Base-by-base conservation (phyloP, 2,888 invertebrate genomes). In the Priocnemis perturbator region DNA sequence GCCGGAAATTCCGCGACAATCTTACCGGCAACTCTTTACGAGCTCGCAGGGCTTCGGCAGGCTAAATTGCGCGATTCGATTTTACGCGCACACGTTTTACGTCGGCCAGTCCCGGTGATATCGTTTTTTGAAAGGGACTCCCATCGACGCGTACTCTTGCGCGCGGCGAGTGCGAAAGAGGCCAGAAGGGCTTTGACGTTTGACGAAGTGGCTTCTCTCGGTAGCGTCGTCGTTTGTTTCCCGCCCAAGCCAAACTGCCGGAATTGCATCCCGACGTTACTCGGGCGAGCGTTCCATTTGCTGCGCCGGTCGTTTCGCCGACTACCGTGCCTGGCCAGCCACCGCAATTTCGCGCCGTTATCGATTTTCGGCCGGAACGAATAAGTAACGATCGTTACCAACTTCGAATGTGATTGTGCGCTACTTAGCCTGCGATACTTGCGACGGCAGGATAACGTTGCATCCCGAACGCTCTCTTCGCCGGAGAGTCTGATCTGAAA, bases 211-310 rank as follows among this genome's bases (percentile, higher is more conserved):
- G 60, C 56, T 60, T 21, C 60, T 59, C n/a, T 53, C 4, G 11
- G n/a, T n/a, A 45, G 59, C 48, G 60, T 53, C 58, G 53, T 59
- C 30, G 48, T 59, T 60, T 65, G 59, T 65, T 65, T 53, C 52
- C 26, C 52, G 17, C 14, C 19, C 37, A n/a, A n/a, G 1, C 37
- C 37, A 9, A 37, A 37, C 56, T 23, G 45, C 59, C 59, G 53
- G 47, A 64, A 64, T 64, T 64, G 64, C 59, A 64, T 59, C 23
- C 53, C 26, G 64, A 50, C 57, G 59, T 64, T 64, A 59, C 59
- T 59, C 64, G 45, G 59, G 15, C 64, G 45, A 52, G 15, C 52
- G 45, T 52, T 64, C 64, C 64, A 59, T 59, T 64, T 64, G 64
- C 64, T 20, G 44, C 3, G 56, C 56, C 3, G 26, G 30, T n/a